These are phyloP conservation scores for Metellina segmentata DNA, from an alignment of 2,888 invertebrate species.

Conservation along the genomic window DNA sequence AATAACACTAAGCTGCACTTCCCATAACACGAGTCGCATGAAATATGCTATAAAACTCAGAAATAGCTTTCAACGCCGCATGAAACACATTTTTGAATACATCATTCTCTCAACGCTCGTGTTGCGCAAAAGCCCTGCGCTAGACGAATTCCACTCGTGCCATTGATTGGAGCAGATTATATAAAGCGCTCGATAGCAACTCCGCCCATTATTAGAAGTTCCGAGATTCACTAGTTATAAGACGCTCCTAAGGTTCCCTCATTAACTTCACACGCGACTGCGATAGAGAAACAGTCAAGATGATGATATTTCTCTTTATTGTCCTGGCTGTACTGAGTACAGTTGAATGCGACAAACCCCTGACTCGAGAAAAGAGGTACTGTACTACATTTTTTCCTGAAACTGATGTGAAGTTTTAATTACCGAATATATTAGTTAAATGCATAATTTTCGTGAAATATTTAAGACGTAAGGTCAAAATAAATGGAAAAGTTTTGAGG, in stretches of 20 bases:
- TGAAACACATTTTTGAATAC: neutral
- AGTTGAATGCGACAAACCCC: neutral
- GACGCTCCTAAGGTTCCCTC: neutral
- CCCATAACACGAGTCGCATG: too few species aligned
- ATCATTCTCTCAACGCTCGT: neutral
- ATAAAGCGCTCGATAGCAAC: conserved; percentile 9
- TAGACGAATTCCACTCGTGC: neutral
- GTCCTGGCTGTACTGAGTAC: neutral
- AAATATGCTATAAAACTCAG: too few species aligned
- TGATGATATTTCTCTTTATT: neutral
- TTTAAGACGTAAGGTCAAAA: too few species aligned
- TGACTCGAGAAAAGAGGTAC: conserved; percentile 3
- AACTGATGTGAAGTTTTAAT: neutral
- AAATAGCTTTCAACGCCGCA: neutral
- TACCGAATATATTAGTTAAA: too few species aligned
- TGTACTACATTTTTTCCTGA: neutral
- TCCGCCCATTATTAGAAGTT: neutral
- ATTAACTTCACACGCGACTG: neutral
- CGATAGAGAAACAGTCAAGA: neutral
- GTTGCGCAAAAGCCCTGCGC: conserved; percentile 28
- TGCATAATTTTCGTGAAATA: too few species aligned
- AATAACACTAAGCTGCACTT: too few species aligned
- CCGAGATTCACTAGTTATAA: neutral
- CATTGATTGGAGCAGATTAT: conserved; percentile 39
- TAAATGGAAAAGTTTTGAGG: too few species aligned